Evolutionary conservation across 1,140 invertebrate genomes (phyloP).

Genomic region (Penaeus indicus): DNA sequence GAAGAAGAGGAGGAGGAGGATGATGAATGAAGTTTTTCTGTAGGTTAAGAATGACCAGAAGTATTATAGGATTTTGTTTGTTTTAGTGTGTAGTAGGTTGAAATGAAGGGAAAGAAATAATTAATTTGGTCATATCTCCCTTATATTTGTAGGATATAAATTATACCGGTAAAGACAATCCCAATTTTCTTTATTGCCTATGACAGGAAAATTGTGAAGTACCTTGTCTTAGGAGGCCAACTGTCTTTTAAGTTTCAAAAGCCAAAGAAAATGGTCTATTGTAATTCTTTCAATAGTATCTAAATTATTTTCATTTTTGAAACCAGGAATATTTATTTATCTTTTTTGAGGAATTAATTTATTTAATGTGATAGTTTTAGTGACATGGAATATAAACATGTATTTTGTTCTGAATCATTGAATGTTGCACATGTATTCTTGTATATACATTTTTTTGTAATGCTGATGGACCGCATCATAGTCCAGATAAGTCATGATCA

Average conservation of each 20-base stretch:
- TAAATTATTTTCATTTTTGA: constrained; percentile 11
- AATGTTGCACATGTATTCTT: constrained; percentile 49
- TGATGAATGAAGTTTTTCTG: constrained; percentile 42
- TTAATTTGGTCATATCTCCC: too few relatives aligned
- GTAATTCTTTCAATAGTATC: constrained; percentile 26
- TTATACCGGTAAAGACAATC: constrained; percentile 17
- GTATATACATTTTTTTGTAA: constrained; percentile 18
- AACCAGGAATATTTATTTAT: constrained; percentile 24
- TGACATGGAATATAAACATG: constrained; percentile 12
- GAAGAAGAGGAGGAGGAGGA: constrained; percentile 61
- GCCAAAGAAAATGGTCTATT: constrained; percentile 55
- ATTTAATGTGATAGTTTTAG: constrained; percentile 37
- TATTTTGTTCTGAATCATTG: constrained; percentile 25
- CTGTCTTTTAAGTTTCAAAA: constrained; percentile 22
- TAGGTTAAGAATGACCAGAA: constrained; percentile 43
- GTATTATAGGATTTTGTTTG: constrained; percentile 47
- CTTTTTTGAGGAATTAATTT: constrained; percentile 39
- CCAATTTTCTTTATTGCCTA: constrained; percentile 32
- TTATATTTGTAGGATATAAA: neutral
- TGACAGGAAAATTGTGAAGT: neutral
- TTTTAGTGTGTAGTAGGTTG: neutral
- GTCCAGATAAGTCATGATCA: neutral
- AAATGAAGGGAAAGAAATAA: too few relatives aligned
- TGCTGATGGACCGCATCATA: neutral
- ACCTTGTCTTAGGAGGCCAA: constrained; percentile 5